Evolutionary conservation across 2,888 invertebrate species (phyloP), one percentile per base, ranked within the genome.

Genomic region (Eupelmus urozonus): DNA sequence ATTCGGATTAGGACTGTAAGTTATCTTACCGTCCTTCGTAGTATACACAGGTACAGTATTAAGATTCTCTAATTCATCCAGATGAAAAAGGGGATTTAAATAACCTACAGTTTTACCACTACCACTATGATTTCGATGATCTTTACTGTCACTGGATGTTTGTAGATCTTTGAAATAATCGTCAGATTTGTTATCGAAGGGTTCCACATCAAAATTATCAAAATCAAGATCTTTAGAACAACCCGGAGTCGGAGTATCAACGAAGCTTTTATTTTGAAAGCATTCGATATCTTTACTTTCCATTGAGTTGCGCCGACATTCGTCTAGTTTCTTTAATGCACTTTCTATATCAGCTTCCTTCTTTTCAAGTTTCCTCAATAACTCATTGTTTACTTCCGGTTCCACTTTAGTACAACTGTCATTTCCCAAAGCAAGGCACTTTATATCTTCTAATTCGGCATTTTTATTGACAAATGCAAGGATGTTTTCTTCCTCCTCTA

Each of bases 21-120:
- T 88, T 71, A 90, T 89, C 81, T 88, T 89, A 34, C 89, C 90
- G 72, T 90, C 90, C 82, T 88, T 89, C 34, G 89, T 90, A 67
- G 87, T 89, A 73, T 89, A 90, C 60, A 89, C 85, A 76, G 90
- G 89, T 81, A 90, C 88, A 69, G 85, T 83, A 66, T 89, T 87
- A 55, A 88, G 81, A 79, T 88, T 83, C 49, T 87, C 85, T 34
- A 83, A 20, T n/a, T 85, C 82, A 40, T 88, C 85, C 34, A 85
- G 66, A 45, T 73, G 84, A 67, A 88, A 87, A 9, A 84, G 82
- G 2, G 88, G 88, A 80, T 87, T 86, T 9, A 85, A 81, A 69
- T 84, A 88, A 1, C 86, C 76, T 7, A 78, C 75, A 23, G 77
- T 77, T 59, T 60, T 75, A 23, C 55, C 53, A 60, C 34, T 72